Evolutionary conservation across 2,888 invertebrate genomes (phyloP), one percentile per base, ranked within the genome.

Genomic region (Gisinianus flammeolus): DNA sequence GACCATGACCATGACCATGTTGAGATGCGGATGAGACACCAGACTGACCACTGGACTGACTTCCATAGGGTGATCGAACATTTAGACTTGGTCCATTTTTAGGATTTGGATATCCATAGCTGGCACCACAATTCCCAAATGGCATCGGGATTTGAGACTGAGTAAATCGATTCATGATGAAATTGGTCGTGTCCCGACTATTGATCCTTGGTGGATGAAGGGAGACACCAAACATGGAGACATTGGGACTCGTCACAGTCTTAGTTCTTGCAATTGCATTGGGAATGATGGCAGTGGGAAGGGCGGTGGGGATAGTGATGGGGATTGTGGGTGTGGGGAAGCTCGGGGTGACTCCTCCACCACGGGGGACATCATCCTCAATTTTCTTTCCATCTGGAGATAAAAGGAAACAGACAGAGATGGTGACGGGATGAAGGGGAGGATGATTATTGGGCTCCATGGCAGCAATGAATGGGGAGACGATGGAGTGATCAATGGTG

Each of bases 401-500:
- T 26, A 81, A 62, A 8, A 82, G 64, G 67, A 86, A 85, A 77
- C 86, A 85, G 12, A 95, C 95, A 86, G 93, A 94, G 79, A 96
- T 95, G 78, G 94, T 94, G 83, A 96, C 93, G 2, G 95, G 95
- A 88, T 95, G 95, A 44, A 95, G 87, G 1, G 92, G 90, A 26
- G 91, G 90, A 28, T 89, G 89, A 83, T 89, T 88, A 30, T 89
- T 88, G 89, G 88, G 84, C 90, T 90, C 78, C 91, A 86, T 81
- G 26, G 82, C 83, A 10, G 79, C 79, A 30, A 93, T 88, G 86
- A 91, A 92, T 0, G 94, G 92, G 85, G 92, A 87, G 73, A 95
- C 87, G 54, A 92, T 89, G 71, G 92, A 90, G 85, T 92, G 91
- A 84, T 94, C 94, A 74, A 96, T 89, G 81, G 92, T 93, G 79